Base-by-base conservation (phyloP, 2,113 vertebrate genomes). In the Hippocampus abdominalis region DNA sequence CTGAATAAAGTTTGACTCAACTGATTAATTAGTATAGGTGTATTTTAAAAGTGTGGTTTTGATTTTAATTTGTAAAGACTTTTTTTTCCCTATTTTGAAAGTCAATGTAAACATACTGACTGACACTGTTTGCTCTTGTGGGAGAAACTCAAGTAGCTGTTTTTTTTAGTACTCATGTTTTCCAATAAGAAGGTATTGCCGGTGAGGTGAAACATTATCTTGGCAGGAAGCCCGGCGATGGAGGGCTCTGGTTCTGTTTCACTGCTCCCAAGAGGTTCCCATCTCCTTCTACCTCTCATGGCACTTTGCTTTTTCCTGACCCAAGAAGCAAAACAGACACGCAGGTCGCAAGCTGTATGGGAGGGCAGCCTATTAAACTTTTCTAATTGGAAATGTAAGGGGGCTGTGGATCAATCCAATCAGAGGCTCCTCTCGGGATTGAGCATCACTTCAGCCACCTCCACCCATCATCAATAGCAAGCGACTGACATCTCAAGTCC, bases 291-390 rank as follows among this genome's bases (percentile, higher is more conserved):
- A 73, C 74, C 32, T 80, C 56, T 88, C 80, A 73, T 69, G 61
- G 83, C 83, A 89, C 87, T 91, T 91, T 89, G 91, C 89, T 90
- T 87, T 89, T 87, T 77, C 73, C 73, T 84, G 89, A 86, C 90
- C 70, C 1, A 16, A 85, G 81, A 87, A 91, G 87, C 90, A 89
- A 89, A 91, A 87, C 66, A 65, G 75, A 87, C 87, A 89, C 7
- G 77, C 82, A 87, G 86, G 81, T 87, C 87, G 89, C 89, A 90
- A 87, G 88, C 89, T 91, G 88, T 86, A 83, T 87, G 91, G 90
- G 89, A 90, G 74, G 44, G 69, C 13, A 69, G 32, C 66, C 91
- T 89, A 90, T 91, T 91, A 92, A 91, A 92, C 79, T 69, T 76
- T 78, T 78, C 48, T 23, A 77, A 87, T 90, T 91, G 86, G 90